phyloP scores from a whole-genome alignment of 2,113 vertebrate genomes.

The Phyllopteryx taeniolatus region DNA sequence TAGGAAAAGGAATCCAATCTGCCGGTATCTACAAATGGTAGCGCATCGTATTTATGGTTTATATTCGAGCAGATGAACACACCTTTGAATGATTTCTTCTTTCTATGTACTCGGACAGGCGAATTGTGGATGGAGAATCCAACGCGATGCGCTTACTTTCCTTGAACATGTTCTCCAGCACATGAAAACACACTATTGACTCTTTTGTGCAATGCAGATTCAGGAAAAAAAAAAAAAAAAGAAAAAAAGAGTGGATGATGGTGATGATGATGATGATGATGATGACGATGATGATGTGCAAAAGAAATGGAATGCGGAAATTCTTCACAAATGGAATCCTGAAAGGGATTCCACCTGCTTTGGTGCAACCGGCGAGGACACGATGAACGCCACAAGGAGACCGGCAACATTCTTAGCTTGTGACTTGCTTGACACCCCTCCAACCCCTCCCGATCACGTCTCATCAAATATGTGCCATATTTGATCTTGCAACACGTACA shows the following conservation, averaged over 20 bases:
- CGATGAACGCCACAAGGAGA: slow-evolving; percentile 8
- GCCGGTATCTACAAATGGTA: neutral
- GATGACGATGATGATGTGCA: neutral
- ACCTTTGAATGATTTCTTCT: neutral
- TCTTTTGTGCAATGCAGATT: neutral
- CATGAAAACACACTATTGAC: neutral
- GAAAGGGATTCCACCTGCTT: slow-evolving; percentile 7
- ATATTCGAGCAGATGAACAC: neutral
- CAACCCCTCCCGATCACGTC: slow-evolving; percentile 13
- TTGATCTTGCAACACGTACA: slow-evolving; percentile 55
- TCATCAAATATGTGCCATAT: slow-evolving; percentile 63
- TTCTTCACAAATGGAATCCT: neutral
- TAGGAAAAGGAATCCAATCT: neutral
- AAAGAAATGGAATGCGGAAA: neutral
- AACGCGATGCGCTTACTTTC: neutral
- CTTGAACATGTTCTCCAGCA: neutral
- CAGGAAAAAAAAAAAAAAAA: neutral
- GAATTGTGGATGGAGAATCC: neutral
- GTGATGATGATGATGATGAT: neutral
- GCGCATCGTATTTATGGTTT: neutral
- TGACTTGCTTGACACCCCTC: slow-evolving; percentile 7
- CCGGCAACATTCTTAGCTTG: neutral
- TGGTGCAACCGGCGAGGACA: neutral
- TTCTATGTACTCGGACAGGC: neutral
- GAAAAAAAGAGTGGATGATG: too few species aligned